A percentile compares a stretch with the other conserved stretches of the same genome.
phyloP scores from a whole-genome alignment of 2,797 vertebrate species.

The Xiphorhynchus erythropygius region DNA sequence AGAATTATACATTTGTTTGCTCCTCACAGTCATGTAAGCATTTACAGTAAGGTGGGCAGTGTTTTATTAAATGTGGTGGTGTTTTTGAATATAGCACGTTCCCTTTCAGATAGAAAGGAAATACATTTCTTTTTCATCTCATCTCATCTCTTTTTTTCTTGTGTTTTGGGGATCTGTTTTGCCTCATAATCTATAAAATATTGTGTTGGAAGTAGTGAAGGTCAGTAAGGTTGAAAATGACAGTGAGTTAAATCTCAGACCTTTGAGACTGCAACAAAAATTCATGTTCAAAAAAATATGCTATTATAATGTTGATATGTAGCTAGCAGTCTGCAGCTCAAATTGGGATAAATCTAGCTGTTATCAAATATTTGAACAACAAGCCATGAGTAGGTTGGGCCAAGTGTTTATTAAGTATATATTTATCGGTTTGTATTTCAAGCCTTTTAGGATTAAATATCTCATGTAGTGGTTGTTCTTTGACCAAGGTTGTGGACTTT shows the following conservation, averaged over 20 bases:
- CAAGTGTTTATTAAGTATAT: not conserved
- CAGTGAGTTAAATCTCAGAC: not conserved
- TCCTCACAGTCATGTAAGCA: not conserved
- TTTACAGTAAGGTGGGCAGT: not conserved
- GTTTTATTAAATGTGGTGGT: not conserved
- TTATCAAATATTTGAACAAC: not conserved
- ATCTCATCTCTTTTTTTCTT: not conserved
- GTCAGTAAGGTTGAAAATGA: constrained; percentile 8
- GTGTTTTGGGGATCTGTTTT: not conserved
- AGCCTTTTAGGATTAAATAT: not conserved
- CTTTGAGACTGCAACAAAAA: not conserved
- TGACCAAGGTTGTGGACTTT: not conserved
- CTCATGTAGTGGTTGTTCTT: not conserved
- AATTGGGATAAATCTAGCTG: not conserved
- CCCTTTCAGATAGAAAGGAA: not conserved
- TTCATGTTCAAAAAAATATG: not conserved
- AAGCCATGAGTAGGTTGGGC: not conserved
- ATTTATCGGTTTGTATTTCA: not conserved
- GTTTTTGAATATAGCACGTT: not conserved
- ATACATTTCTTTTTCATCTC: not conserved
- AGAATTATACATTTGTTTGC: not conserved
- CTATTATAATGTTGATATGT: not conserved
- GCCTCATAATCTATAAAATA: not conserved
- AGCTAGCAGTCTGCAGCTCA: not conserved
- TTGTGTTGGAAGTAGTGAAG: not conserved